These are phyloP conservation scores for Patella caerulea DNA, from an alignment of 2,888 invertebrate species.

Conservation along the genomic window DNA sequence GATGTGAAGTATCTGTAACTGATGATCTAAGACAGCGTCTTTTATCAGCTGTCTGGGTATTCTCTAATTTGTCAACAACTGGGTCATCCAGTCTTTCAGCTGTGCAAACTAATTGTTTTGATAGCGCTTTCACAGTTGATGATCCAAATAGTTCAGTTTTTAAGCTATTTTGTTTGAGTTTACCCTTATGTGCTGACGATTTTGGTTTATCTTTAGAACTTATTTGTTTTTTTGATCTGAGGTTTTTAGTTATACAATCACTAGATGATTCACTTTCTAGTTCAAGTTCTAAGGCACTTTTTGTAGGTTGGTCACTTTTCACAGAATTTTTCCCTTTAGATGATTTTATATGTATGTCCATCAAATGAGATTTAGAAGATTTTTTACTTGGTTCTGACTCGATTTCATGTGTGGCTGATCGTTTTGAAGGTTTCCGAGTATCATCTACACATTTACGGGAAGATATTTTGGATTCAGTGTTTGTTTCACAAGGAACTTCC, in stretches of 20 bases:
- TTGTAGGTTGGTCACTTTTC: background rate
- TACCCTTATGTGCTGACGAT: background rate
- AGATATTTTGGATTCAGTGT: conserved; percentile 17
- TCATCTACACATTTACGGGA: conserved; percentile 10
- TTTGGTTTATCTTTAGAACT: background rate
- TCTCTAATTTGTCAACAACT: background rate
- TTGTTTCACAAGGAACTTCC: conserved; percentile 15
- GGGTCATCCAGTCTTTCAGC: background rate
- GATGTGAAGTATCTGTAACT: background rate
- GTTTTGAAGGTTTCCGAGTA: conserved; percentile 10
- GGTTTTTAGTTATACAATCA: background rate
- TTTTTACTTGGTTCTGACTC: conserved; percentile 7
- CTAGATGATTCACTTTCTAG: conserved; percentile 1
- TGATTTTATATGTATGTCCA: background rate
- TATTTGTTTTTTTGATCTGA: background rate
- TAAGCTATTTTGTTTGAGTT: background rate
- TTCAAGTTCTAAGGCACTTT: conserved; percentile 8
- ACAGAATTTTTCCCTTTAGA: background rate
- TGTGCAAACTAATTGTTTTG: conserved; percentile 7
- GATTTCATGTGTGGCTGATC: background rate
- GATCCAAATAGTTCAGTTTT: background rate
- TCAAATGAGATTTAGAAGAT: background rate
- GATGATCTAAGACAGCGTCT: background rate
- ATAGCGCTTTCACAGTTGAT: background rate
- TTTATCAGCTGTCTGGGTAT: background rate